phyloP scores from a whole-genome alignment of 2,113 vertebrate species.

The Thamnophis sirtalis region DNA sequence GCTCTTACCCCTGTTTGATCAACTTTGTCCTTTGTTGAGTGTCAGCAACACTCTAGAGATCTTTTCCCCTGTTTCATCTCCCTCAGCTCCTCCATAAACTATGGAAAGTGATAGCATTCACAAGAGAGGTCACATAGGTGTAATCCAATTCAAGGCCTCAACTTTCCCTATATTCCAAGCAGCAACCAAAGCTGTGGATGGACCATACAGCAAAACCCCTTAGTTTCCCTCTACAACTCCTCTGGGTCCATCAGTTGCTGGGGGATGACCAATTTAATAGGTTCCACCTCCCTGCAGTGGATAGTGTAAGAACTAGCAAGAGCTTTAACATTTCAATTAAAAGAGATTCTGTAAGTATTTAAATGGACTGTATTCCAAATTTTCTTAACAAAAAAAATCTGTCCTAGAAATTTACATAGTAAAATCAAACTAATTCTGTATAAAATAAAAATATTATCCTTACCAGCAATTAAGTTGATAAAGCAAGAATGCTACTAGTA shows the following conservation, averaged over 20 bases:
- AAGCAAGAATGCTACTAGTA: constrained; percentile 67
- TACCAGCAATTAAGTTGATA: constrained; percentile 62
- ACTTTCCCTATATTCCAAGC: not conserved
- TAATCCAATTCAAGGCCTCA: too few species aligned
- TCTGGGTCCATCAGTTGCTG: too few species aligned
- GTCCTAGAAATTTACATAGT: constrained; percentile 14
- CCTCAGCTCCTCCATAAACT: too few species aligned
- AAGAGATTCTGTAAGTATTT: not conserved
- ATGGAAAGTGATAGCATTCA: too few species aligned
- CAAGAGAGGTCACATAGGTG: too few species aligned
- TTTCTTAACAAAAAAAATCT: not conserved
- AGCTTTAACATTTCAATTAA: not conserved
- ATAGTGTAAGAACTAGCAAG: not conserved
- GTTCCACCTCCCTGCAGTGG: not conserved
- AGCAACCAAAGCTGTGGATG: not conserved
- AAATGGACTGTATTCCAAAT: not conserved
- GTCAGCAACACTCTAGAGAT: not conserved
- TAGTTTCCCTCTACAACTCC: too few species aligned
- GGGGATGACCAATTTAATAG: not conserved
- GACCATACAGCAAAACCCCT: not conserved
- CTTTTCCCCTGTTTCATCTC: not conserved
- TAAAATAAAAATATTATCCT: constrained; percentile 45
- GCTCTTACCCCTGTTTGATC: not conserved
- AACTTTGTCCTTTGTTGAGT: not conserved
- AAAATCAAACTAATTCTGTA: constrained; percentile 36